A percentile compares a stretch with the other conserved stretches of the same genome.
Evolutionary conservation across 2,888 invertebrate genomes (phyloP).

Genomic region (Macaria notata): DNA sequence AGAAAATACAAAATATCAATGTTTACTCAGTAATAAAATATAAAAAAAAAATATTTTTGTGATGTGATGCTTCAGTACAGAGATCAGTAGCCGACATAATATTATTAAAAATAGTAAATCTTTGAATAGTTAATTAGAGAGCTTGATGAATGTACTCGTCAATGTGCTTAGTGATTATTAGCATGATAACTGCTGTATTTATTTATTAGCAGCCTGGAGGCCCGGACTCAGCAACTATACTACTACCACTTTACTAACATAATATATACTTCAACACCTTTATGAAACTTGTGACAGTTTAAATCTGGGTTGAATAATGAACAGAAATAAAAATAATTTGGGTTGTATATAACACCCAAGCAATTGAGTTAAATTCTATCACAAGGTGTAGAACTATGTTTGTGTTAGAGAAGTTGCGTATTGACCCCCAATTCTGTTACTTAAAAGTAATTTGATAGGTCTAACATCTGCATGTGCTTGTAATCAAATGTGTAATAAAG

Average conservation of each 20-base stretch:
- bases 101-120: slow-evolving; percentile 64
- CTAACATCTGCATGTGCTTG: too few species aligned
- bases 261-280: slow-evolving; percentile 27
- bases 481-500: too few species aligned
- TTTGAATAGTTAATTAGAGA: slow-evolving; percentile 72
- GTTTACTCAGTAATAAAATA: slow-evolving; percentile 46
- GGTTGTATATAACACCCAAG: too few species aligned
- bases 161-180: slow-evolving; percentile 80
- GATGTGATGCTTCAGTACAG: slow-evolving; percentile 73
- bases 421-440: too few species aligned
- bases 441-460: too few species aligned
- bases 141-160: slow-evolving; percentile 80
- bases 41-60: slow-evolving; percentile 51
- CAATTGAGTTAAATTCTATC: too few species aligned
- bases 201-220: slow-evolving; percentile 38
- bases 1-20: slow-evolving; percentile 30
- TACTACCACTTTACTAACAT: neutral
- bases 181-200: slow-evolving; percentile 64
- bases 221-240: slow-evolving; percentile 30
- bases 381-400: too few species aligned
- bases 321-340: too few species aligned
- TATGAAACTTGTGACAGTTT: slow-evolving; percentile 32
- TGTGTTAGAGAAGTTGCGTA: too few species aligned
- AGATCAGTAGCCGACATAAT: slow-evolving; percentile 72
- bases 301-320: slow-evolving; percentile 11